These are phyloP conservation scores for Ashinkailepas kermadecensis DNA, from an alignment of 2,888 invertebrate species.

Conservation along the genomic window DNA sequence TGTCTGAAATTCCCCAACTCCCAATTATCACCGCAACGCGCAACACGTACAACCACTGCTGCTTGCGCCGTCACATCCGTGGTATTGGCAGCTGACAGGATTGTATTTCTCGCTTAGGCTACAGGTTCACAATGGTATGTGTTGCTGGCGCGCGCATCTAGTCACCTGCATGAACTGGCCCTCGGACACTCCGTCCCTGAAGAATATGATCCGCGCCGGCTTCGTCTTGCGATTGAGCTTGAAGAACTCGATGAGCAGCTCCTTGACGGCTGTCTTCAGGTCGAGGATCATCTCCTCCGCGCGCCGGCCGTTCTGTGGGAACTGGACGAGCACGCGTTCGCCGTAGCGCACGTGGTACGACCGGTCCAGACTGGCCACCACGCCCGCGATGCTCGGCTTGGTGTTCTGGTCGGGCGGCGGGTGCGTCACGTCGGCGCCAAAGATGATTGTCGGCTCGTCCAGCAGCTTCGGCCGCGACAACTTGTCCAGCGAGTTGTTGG, in stretches of 20 bases:
- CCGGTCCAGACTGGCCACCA: slow-evolving; percentile 42
- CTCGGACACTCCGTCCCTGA: slow-evolving; percentile 77
- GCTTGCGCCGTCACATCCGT: too few species aligned
- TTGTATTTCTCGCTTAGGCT: too few species aligned
- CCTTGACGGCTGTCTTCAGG: slow-evolving; percentile 42
- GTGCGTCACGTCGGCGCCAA: slow-evolving; percentile 90
- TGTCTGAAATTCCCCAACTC: too few species aligned
- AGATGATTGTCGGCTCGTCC: slow-evolving; percentile 53
- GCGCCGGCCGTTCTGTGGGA: background rate
- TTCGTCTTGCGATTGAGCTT: slow-evolving; percentile 43
- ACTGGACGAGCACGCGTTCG: slow-evolving; percentile 19
- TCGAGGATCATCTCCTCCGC: slow-evolving; percentile 9
- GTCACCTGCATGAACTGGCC: slow-evolving; percentile 56
- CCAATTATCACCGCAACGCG: too few species aligned
- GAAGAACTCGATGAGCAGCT: slow-evolving; percentile 56
- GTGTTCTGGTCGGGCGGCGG: slow-evolving; percentile 64
- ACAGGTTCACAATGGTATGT: too few species aligned
- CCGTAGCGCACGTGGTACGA: slow-evolving; percentile 15
- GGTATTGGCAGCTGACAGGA: too few species aligned
- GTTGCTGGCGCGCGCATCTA: too few species aligned
- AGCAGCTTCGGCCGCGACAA: slow-evolving; percentile 38
- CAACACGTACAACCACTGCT: too few species aligned
- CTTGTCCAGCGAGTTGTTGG: slow-evolving; percentile 55
- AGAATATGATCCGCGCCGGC: slow-evolving; percentile 60
- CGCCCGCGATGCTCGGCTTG: slow-evolving; percentile 53